Conservation (phyloP, 2,797 vertebrate species). For the Muraenolepis orangiensis region DNA sequence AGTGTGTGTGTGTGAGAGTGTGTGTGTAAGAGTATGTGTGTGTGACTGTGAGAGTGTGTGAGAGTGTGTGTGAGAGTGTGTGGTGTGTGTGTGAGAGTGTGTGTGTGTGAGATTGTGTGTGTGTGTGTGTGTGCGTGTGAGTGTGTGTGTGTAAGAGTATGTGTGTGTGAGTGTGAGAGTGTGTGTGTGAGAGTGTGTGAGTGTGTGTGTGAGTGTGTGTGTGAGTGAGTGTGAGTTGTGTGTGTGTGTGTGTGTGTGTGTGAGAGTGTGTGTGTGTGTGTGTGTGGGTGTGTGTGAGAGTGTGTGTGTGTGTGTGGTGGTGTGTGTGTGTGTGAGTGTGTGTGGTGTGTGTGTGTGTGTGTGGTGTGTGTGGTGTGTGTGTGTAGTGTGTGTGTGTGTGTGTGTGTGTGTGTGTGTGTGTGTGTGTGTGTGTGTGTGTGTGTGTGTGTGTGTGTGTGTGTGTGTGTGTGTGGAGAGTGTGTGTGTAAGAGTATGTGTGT, state of each 20-base stretch:
- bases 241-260: background rate
- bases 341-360: too few species aligned
- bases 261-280: too few species aligned
- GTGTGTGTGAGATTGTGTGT: too few species aligned
- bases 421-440: background rate
- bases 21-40: too few species aligned
- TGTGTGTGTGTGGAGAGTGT: conserved; percentile 3
- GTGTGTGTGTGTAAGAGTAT: background rate
- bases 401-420: background rate
- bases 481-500: too few species aligned
- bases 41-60: too few species aligned
- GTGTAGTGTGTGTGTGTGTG: conserved; percentile 11
- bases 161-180: background rate
- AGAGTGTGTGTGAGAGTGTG: too few species aligned
- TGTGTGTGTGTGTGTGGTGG: background rate
- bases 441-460: too few species aligned
- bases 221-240: too few species aligned
- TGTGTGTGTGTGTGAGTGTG: background rate
- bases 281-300: conserved; percentile 18
- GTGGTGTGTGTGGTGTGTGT: too few species aligned
- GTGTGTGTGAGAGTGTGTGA: too few species aligned
- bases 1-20: too few species aligned
- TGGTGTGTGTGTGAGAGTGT: conserved; percentile 59
- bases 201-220: conserved; percentile 7
- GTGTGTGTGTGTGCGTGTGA: conserved; percentile 9